phyloP scores from a whole-genome alignment of 2,888 invertebrate species.

The Iphiclides podalirius region DNA sequence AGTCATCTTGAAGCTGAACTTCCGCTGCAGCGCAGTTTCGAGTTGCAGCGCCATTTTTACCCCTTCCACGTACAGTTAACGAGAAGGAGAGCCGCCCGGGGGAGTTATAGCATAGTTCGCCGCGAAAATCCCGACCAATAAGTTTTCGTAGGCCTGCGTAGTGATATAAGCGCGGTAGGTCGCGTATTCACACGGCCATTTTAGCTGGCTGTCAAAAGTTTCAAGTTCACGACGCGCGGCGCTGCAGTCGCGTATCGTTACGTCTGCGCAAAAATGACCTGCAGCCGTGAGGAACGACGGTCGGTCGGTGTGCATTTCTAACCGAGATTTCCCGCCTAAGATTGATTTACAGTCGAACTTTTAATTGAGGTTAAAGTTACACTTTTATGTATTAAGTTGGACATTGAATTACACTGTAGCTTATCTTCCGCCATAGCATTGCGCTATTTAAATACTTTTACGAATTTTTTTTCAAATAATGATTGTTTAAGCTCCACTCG shows the following conservation, averaged over 20 bases:
- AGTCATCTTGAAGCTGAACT: slow-evolving; percentile 78
- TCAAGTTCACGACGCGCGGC: slow-evolving; percentile 55
- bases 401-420: slow-evolving; percentile 13
- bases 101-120: slow-evolving; percentile 68
- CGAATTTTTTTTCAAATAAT: background rate
- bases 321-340: slow-evolving; percentile 49
- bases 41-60: slow-evolving; percentile 69
- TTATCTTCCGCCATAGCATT: slow-evolving; percentile 7
- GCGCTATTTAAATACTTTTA: background rate
- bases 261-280: slow-evolving; percentile 69
- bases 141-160: slow-evolving; percentile 65
- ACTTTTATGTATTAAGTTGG: slow-evolving; percentile 33
- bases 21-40: slow-evolving; percentile 76
- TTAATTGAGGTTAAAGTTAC: slow-evolving; percentile 69
- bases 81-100: slow-evolving; percentile 39
- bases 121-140: slow-evolving; percentile 54
- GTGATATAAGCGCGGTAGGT: slow-evolving; percentile 62
- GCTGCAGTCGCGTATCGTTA: slow-evolving; percentile 57
- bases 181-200: slow-evolving; percentile 78
- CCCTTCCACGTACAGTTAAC: slow-evolving; percentile 42
- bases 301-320: slow-evolving; percentile 33
- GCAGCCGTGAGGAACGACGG: slow-evolving; percentile 24
- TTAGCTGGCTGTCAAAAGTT: slow-evolving; percentile 71
- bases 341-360: slow-evolving; percentile 73
- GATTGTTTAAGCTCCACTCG: no score